Evolutionary conservation across 2,888 invertebrate genomes (phyloP).

Genomic region (Axea sp.): DNA sequence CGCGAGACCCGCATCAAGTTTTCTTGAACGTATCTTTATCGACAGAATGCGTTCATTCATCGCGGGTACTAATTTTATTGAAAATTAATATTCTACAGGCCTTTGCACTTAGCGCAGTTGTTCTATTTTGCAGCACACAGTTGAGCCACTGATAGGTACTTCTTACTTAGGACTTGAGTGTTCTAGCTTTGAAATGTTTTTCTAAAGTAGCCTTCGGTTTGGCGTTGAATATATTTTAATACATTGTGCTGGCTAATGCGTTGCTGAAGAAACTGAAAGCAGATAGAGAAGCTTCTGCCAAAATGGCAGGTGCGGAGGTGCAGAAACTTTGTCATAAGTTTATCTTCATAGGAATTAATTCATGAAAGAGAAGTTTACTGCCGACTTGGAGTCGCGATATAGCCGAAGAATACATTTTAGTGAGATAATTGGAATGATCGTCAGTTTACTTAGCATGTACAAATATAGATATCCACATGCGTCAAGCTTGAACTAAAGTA

Average conservation of each 20-base stretch:
- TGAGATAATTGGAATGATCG: conserved; percentile 45
- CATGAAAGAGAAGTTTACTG: conserved; percentile 65
- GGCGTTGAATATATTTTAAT: conserved; percentile 68
- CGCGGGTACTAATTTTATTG: conserved; percentile 29
- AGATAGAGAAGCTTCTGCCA: conserved; percentile 39
- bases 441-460: conserved; percentile 48
- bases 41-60: conserved; percentile 2
- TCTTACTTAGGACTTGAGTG: conserved; percentile 48
- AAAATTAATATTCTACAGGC: conserved; percentile 62
- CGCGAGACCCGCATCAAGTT: too few relatives aligned
- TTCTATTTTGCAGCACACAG: conserved; percentile 49
- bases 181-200: conserved; percentile 66
- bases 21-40: too few relatives aligned
- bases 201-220: conserved; percentile 62
- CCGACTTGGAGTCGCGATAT: conserved; percentile 52
- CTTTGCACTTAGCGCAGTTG: conserved; percentile 56
- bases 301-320: conserved; percentile 60
- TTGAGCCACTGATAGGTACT: conserved; percentile 55
- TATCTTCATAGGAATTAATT: conserved; percentile 67
- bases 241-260: conserved; percentile 57
- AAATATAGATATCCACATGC: conserved; percentile 36
- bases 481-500: conserved; percentile 12
- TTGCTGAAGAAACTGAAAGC: conserved; percentile 36
- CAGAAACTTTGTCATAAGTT: conserved; percentile 65
- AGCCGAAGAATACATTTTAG: conserved; percentile 39